phyloP scores from a whole-genome alignment of 37 sponge, comb jelly and placozoan species.

The Hexactinellida sp. region DNA sequence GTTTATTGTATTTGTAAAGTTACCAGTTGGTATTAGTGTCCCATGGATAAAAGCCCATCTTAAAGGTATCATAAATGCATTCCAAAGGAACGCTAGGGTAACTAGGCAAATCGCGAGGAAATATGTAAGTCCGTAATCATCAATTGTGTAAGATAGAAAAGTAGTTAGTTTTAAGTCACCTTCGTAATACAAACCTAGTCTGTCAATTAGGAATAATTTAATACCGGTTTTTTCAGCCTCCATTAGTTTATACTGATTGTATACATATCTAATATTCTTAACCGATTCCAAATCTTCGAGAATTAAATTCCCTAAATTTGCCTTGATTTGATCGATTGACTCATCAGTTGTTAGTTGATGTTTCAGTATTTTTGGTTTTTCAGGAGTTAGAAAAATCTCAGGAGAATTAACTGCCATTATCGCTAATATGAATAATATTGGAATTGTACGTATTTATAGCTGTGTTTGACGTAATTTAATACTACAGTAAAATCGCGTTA shows the following conservation, averaged over 20 bases:
- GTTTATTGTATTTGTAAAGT: not conserved
- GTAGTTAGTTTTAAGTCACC: not conserved
- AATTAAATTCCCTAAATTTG: not conserved
- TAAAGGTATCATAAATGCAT: not conserved
- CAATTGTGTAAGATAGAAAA: not conserved
- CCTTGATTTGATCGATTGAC: too few relatives aligned
- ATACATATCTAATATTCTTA: not conserved
- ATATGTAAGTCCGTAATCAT: not conserved
- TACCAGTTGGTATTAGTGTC: not conserved
- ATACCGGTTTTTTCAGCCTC: not conserved
- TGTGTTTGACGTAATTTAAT: too few relatives aligned
- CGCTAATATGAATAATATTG: too few relatives aligned
- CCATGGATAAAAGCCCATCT: not conserved
- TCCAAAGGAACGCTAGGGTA: not conserved
- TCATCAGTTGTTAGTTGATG: too few relatives aligned
- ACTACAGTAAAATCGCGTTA: too few relatives aligned
- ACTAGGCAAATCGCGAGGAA: not conserved
- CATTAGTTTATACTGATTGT: not conserved
- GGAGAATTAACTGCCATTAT: too few relatives aligned
- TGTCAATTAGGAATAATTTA: not conserved
- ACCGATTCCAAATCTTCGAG: not conserved
- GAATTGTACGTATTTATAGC: too few relatives aligned
- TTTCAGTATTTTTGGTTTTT: too few relatives aligned
- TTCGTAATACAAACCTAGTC: not conserved
- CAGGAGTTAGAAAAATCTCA: too few relatives aligned